Evolutionary conservation across 2,113 vertebrate species (phyloP), one percentile per base, ranked within the genome.

Genomic region (Dolichotis patagonum): DNA sequence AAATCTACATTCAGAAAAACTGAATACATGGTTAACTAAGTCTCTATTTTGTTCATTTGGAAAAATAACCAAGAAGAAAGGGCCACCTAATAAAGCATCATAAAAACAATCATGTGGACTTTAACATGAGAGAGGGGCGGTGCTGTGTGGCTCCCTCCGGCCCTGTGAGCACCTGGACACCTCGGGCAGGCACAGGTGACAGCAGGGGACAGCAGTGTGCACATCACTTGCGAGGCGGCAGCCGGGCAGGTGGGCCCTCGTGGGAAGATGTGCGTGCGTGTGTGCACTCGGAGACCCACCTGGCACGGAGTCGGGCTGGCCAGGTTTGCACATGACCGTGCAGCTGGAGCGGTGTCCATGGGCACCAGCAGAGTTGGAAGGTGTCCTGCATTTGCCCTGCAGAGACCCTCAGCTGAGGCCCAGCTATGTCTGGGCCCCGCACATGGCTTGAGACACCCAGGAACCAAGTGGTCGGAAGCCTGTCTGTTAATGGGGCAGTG

Each of bases 1-100:
- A 90, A 43, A 22, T 63, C n/a, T 90, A 7, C 43, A 58, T 67
- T 62, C 56, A 92, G 62, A 73, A 90, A 82, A 85, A 75, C 73
- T 38, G 69, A 69, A 58, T 78, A 20, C n/a, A 4, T 54, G 5
- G 14, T 77, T 92, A 28, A 28, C 41, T 30, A 62, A 80, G 5
- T 78, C 9, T 80, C 0, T 86, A 56, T 94, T 90, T 87, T 35
- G 24, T 63, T 73, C 73, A 75, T 75, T 54, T 80, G 46, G 30
- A 41, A 67, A 17, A 80, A 88, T 3, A 69, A 71, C 7, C 28
- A 43, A 54, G 28, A 46, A 67, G 35, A 69, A 86, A 43, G 16
- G 13, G 2, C 5, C 4, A 93, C 41, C 49, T 77, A 46, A 81
- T 69, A 35, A 78, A 87, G 54, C 58, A n/a, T 20, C 5, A 80